phyloP scores from a whole-genome alignment of 2,888 invertebrate genomes.

The Netelia virgata region DNA sequence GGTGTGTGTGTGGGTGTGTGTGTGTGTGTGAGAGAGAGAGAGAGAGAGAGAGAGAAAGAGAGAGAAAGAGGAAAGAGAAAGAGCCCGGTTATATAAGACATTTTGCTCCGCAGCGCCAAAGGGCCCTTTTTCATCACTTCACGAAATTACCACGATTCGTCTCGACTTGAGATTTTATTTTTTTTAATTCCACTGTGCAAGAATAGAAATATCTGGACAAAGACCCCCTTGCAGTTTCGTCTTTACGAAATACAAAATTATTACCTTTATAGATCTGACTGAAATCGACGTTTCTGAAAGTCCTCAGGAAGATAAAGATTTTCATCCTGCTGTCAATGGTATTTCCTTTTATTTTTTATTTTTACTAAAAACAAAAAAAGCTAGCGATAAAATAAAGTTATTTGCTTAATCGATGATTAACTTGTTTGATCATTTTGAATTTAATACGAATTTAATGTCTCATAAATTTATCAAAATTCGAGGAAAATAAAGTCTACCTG shows the following conservation, averaged over 20 bases:
- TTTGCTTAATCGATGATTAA: no score
- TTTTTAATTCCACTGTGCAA: not conserved
- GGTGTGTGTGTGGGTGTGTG: not conserved
- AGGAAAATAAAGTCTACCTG: no score
- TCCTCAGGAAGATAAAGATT: no score
- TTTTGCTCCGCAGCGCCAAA: slow-evolving; percentile 36
- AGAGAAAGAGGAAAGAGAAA: not conserved
- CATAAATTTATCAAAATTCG: no score
- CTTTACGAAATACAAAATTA: not conserved
- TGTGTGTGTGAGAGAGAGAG: no score
- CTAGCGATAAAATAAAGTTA: not conserved
- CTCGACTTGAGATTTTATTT: slow-evolving; percentile 44
- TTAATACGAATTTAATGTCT: no score
- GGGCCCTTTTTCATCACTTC: slow-evolving; percentile 30
- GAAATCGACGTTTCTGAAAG: no score
- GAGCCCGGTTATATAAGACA: slow-evolving; percentile 8
- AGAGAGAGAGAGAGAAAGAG: no score
- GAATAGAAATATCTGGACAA: not conserved
- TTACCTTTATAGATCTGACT: not conserved
- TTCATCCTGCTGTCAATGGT: no score
- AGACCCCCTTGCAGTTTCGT: no score
- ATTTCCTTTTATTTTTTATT: not conserved
- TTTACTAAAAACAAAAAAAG: not conserved
- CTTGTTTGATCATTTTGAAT: no score
- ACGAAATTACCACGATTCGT: slow-evolving; percentile 52